Conservation (phyloP, 2,888 invertebrate genomes). For the Eristalinus aeneus region DNA sequence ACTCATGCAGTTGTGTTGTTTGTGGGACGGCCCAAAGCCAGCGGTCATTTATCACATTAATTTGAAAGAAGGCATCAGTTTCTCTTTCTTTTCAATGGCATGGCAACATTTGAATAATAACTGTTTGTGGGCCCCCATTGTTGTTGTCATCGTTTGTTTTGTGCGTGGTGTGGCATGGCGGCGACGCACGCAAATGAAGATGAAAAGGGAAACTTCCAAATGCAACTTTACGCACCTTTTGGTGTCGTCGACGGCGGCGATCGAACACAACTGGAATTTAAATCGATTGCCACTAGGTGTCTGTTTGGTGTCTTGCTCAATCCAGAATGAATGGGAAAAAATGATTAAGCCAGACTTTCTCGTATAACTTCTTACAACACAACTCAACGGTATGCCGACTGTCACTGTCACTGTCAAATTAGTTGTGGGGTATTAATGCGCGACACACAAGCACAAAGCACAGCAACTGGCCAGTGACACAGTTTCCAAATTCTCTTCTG, state of each 20-base stretch:
- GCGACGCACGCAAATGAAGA: neutral
- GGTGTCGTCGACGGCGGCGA: neutral
- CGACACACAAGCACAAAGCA: neutral
- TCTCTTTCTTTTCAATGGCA: constrained; percentile 55
- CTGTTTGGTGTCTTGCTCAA: too few relatives aligned
- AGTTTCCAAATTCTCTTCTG: constrained; percentile 62
- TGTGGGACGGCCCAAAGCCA: neutral
- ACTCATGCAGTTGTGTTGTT: neutral
- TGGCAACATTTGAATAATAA: constrained; percentile 62
- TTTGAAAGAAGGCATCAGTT: constrained; percentile 50
- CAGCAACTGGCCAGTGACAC: constrained; percentile 54
- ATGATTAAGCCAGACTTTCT: constrained; percentile 58
- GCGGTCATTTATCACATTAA: constrained; percentile 41
- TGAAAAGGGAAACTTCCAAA: constrained; percentile 60
- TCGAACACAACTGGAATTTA: constrained; percentile 20
- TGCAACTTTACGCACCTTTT: constrained; percentile 40
- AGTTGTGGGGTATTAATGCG: constrained; percentile 21
- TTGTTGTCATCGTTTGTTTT: neutral
- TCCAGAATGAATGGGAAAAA: neutral
- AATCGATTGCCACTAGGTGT: constrained; percentile 18
- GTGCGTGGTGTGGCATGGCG: too few relatives aligned
- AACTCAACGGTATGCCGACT: constrained; percentile 32
- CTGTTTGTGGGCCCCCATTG: neutral
- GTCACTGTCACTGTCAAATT: constrained; percentile 59
- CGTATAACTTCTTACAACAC: constrained; percentile 64